Evolutionary conservation across 2,888 invertebrate genomes (phyloP).

Genomic region (Lathronympha strigana): DNA sequence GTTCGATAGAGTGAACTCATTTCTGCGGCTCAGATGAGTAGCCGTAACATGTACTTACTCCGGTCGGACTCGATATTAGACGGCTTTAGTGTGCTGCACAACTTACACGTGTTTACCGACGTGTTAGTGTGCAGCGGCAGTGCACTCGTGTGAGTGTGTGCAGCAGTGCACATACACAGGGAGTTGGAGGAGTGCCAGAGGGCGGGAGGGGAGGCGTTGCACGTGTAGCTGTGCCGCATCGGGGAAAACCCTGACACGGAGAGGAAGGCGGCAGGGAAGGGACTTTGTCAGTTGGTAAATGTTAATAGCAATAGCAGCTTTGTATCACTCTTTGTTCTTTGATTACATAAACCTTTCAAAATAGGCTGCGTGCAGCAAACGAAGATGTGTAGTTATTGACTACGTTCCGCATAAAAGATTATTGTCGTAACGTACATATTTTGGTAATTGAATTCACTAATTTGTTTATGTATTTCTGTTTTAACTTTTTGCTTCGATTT

Average conservation of each 20-base stretch:
- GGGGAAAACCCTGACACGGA: constrained; percentile 50
- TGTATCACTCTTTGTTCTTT: constrained; percentile 24
- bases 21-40: constrained; percentile 33
- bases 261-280: constrained; percentile 49
- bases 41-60: constrained; percentile 40
- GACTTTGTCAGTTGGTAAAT: constrained; percentile 31
- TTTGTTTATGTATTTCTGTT: no score
- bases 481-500: no score
- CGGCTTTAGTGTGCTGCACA: constrained; percentile 50
- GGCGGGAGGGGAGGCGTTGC: constrained; percentile 46
- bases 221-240: constrained; percentile 50
- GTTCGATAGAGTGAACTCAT: constrained; percentile 32
- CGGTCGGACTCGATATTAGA: constrained; percentile 41
- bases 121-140: constrained; percentile 51
- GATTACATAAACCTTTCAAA: constrained; percentile 7
- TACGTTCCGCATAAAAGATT: no score
- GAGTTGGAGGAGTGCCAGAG: constrained; percentile 30
- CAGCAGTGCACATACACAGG: constrained; percentile 32
- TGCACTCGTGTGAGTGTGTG: constrained; percentile 43
- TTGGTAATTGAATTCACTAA: no score
- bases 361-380: neutral
- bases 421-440: neutral
- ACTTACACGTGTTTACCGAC: constrained; percentile 58
- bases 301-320: constrained; percentile 22
- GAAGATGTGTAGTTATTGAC: neutral